Evolutionary conservation across 2,888 invertebrate genomes (phyloP).

Genomic region (Euphydryas editha): DNA sequence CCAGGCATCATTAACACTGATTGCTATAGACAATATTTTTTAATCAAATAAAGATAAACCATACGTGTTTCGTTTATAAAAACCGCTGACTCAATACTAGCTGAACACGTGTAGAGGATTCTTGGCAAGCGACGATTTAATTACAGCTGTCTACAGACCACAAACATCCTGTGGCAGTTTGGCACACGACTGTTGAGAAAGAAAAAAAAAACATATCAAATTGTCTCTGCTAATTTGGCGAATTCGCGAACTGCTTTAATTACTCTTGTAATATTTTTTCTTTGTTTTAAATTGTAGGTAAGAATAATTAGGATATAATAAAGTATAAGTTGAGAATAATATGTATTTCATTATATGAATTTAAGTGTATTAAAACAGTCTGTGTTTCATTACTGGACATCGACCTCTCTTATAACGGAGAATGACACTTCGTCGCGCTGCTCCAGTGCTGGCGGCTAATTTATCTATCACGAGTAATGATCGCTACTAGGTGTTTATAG

Average conservation of each 20-base stretch:
- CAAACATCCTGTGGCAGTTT: conserved; percentile 44
- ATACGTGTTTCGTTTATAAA: conserved; percentile 8
- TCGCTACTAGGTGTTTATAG: no score
- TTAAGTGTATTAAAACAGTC: no score
- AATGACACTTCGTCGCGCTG: no score
- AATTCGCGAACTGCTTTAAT: conserved; percentile 36
- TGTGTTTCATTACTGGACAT: no score
- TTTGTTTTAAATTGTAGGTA: background rate
- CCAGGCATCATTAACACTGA: background rate
- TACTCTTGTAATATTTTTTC: conserved; percentile 15
- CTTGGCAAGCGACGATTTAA: conserved; percentile 47
- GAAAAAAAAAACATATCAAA: conserved; percentile 41
- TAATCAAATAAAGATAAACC: background rate
- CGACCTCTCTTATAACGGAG: no score
- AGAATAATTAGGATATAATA: no score
- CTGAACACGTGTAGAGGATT: conserved; percentile 26
- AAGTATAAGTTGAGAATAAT: no score
- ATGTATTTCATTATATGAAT: no score
- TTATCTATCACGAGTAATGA: no score
- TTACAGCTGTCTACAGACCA: conserved; percentile 40
- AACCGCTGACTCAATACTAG: conserved; percentile 18
- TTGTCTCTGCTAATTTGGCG: conserved; percentile 42
- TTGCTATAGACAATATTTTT: background rate
- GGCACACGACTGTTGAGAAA: conserved; percentile 38
- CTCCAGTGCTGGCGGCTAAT: no score